phyloP scores from a whole-genome alignment of 1,140 invertebrate genomes.

The Scaptomyza montana region DNA sequence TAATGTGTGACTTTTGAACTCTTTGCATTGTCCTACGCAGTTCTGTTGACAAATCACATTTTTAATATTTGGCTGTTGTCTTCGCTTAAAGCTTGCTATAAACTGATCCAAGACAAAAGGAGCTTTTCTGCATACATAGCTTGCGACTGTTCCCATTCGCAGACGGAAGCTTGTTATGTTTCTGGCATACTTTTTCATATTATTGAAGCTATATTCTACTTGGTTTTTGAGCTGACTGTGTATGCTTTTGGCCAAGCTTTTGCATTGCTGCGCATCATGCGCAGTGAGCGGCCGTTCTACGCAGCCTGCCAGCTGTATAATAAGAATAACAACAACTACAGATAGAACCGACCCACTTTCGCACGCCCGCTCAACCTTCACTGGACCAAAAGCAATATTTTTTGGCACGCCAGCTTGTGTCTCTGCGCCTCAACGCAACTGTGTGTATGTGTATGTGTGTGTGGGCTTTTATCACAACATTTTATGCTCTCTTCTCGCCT shows the following conservation, averaged over 20 bases:
- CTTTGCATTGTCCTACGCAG: too few species aligned
- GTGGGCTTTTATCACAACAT: conserved; percentile 67
- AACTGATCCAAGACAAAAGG: neutral
- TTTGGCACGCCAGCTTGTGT: conserved; percentile 41
- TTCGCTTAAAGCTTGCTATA: neutral
- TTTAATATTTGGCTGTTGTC: neutral
- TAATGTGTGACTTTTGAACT: too few species aligned
- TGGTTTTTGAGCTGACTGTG: neutral
- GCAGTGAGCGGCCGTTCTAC: conserved; percentile 27
- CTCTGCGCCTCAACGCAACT: conserved; percentile 26
- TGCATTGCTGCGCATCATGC: conserved; percentile 33
- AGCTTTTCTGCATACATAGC: neutral
- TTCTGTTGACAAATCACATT: neutral
- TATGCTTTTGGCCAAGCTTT: conserved; percentile 12
- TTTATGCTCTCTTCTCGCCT: conserved; percentile 32
- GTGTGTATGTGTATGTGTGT: conserved; percentile 24
- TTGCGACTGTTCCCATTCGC: neutral
- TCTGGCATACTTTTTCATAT: neutral
- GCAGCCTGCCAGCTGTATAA: conserved; percentile 45
- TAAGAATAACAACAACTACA: conserved; percentile 12
- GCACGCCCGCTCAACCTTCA: conserved; percentile 24
- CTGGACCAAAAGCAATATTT: conserved; percentile 43
- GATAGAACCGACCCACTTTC: conserved; percentile 41
- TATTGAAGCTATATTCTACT: neutral
- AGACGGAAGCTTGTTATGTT: neutral